A percentile compares a stretch with the other conserved stretches of the same genome.
Evolutionary conservation across 2,797 vertebrate genomes (phyloP).

Genomic region (Meda fulgida): DNA sequence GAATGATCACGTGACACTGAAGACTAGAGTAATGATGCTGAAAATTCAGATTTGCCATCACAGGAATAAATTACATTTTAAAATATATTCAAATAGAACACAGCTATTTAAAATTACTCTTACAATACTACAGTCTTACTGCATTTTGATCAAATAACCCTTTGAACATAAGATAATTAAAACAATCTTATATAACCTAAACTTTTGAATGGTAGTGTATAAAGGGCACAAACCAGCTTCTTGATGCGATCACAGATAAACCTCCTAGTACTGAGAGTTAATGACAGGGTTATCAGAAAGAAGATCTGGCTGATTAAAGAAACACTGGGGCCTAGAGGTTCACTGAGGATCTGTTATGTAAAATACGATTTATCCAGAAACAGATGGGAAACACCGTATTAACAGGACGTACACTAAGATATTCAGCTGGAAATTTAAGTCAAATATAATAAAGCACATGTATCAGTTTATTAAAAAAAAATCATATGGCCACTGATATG

Average conservation of each 20-base stretch:
- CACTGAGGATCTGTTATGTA: background rate
- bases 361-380: background rate
- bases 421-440: background rate
- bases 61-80: background rate
- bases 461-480: background rate
- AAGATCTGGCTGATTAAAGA: slow-evolving; percentile 14
- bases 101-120: background rate
- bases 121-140: background rate
- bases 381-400: background rate
- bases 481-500: too few relatives aligned
- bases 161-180: background rate
- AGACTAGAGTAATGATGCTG: background rate
- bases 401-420: background rate
- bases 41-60: background rate
- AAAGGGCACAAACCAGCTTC: background rate
- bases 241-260: background rate
- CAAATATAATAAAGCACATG: background rate
- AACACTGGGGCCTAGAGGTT: background rate
- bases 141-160: background rate
- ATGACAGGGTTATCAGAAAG: background rate
- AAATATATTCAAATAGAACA: background rate
- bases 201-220: background rate
- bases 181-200: background rate
- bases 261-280: background rate
- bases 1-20: background rate